A percentile compares a stretch with the other conserved stretches of the same genome.
phyloP scores from a whole-genome alignment of 2,113 vertebrate species.

The Nothoprocta pentlandii region DNA sequence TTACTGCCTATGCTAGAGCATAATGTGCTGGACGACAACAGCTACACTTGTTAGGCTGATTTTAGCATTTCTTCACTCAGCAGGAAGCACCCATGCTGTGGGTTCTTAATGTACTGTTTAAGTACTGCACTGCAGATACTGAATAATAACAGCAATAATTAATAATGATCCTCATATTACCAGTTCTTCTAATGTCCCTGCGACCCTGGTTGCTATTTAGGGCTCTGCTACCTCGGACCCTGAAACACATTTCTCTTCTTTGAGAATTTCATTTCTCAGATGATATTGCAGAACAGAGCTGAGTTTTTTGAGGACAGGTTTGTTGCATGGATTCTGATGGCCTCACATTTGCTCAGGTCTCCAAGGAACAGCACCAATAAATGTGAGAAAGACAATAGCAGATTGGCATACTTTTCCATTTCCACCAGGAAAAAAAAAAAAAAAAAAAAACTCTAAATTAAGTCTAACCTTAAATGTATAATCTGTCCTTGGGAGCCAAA shows the following conservation, averaged over 20 bases:
- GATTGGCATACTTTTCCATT: slow-evolving; percentile 77
- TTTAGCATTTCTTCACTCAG: slow-evolving; percentile 65
- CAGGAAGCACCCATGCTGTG: slow-evolving; percentile 55
- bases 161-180: slow-evolving; percentile 25
- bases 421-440: slow-evolving; percentile 73
- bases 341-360: slow-evolving; percentile 73
- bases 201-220: slow-evolving; percentile 18
- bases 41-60: slow-evolving; percentile 18
- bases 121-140: slow-evolving; percentile 31
- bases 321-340: slow-evolving; percentile 69
- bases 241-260: slow-evolving; percentile 45
- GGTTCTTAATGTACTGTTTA: slow-evolving; percentile 51
- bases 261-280: slow-evolving; percentile 63
- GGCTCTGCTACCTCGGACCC: background rate
- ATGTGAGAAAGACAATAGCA: slow-evolving; percentile 73
- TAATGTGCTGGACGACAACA: background rate
- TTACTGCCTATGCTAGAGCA: slow-evolving; percentile 22
- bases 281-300: slow-evolving; percentile 65
- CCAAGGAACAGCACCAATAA: slow-evolving; percentile 77
- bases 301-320: slow-evolving; percentile 68
- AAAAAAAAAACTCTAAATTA: slow-evolving; percentile 78
- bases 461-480: slow-evolving; percentile 88
- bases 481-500: slow-evolving; percentile 82
- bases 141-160: slow-evolving; percentile 58
- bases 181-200: background rate